Conservation (phyloP, 2,797 vertebrate species). For the Acomys russatus region DNA sequence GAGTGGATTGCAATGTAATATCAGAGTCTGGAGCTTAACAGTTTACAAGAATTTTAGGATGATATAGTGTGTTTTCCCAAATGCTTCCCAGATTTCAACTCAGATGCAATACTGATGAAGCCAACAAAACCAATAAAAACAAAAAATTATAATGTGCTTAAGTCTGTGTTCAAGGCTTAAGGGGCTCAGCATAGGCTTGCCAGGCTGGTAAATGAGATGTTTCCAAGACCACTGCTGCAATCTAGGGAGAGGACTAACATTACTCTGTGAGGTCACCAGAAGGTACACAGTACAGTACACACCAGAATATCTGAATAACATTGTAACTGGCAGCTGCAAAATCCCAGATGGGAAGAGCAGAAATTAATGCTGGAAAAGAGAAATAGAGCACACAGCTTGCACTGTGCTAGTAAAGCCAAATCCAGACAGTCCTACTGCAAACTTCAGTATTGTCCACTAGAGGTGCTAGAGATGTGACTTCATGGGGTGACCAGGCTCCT, state of each 20-base stretch:
- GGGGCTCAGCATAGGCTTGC: neutral
- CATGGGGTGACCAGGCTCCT: neutral
- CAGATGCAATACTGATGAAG: slow-evolving; percentile 16
- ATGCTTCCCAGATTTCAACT: slow-evolving; percentile 53
- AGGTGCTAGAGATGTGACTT: neutral
- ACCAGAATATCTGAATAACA: slow-evolving; percentile 2
- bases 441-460: neutral
- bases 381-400: neutral
- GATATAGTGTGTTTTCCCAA: slow-evolving; percentile 24
- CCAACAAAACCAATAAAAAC: neutral
- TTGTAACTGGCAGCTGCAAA: neutral
- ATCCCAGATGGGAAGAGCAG: neutral
- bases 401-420: neutral
- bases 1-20: slow-evolving; percentile 32
- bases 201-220: neutral
- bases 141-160: neutral
- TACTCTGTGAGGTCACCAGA: neutral
- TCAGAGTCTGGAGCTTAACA: slow-evolving; percentile 28
- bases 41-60: slow-evolving; percentile 55
- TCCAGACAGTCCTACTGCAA: neutral
- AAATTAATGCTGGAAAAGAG: neutral
- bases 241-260: neutral
- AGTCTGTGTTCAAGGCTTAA: neutral
- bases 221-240: neutral
- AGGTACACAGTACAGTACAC: neutral